phyloP scores from a whole-genome alignment of 2,113 vertebrate species.

The Vimba vimba region DNA sequence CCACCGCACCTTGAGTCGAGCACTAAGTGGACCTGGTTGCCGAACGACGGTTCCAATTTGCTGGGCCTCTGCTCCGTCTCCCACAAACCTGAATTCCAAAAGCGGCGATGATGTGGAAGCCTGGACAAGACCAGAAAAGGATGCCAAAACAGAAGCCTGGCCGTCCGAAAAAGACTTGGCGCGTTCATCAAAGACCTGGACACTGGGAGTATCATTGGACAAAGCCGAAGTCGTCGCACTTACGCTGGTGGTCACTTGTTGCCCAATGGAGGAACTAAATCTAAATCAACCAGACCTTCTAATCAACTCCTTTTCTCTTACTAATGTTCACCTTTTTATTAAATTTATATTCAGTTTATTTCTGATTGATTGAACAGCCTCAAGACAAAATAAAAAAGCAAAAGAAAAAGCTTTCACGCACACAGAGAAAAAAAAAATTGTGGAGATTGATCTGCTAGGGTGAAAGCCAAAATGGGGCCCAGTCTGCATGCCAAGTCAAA shows the following conservation, averaged over 20 bases:
- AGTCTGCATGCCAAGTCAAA: slow-evolving; percentile 57
- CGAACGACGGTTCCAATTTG: not conserved
- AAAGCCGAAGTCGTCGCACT: not conserved
- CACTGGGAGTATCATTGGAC: not conserved
- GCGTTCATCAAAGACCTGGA: not conserved
- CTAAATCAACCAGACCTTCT: not conserved
- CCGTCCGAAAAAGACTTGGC: not conserved
- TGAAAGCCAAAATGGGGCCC: slow-evolving; percentile 60
- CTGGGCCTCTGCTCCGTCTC: not conserved
- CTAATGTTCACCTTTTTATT: not conserved
- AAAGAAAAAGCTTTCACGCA: slow-evolving; percentile 32
- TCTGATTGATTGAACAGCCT: slow-evolving; percentile 6
- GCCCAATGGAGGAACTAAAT: not conserved
- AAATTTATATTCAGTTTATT: not conserved
- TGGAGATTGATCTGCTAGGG: slow-evolving; percentile 54
- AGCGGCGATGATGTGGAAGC: not conserved
- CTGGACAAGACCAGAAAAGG: not conserved
- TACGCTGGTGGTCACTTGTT: not conserved
- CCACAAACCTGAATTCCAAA: not conserved
- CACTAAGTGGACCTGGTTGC: not conserved
- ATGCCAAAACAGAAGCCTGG: not conserved
- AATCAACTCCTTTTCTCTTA: slow-evolving; percentile 8
- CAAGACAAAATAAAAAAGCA: slow-evolving; percentile 43
- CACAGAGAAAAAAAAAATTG: not conserved
- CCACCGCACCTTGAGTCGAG: not conserved